Evolutionary conservation across 2,113 vertebrate species (phyloP).

Genomic region (Malurus alboscapulatus): DNA sequence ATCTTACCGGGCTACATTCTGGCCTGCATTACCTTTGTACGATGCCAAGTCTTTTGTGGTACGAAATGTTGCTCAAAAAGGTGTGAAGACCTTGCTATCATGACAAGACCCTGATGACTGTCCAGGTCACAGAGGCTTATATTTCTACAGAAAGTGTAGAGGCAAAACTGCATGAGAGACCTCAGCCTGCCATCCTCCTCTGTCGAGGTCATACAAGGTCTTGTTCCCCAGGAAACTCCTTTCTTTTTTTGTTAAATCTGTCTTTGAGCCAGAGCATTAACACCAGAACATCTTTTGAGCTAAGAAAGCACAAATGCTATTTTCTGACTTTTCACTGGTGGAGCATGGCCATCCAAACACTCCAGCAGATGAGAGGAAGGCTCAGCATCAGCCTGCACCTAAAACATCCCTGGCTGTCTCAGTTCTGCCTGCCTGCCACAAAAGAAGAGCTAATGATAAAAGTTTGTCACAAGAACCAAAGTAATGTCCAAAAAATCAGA

Average conservation of each 20-base stretch:
- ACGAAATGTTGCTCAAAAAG: not conserved
- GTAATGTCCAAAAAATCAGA: not conserved
- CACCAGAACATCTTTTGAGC: not conserved
- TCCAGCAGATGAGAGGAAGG: not conserved
- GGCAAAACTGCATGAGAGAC: not conserved
- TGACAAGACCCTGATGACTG: not conserved
- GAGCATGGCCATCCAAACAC: not conserved
- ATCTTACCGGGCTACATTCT: not conserved
- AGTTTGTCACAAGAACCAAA: not conserved
- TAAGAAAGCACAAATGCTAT: not conserved
- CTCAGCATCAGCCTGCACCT: not conserved
- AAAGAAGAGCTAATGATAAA: not conserved
- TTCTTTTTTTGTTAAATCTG: not conserved
- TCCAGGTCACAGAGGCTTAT: not conserved
- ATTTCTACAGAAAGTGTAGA: not conserved
- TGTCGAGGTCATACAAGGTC: not conserved
- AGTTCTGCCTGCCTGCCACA: not conserved
- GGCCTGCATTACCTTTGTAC: not conserved
- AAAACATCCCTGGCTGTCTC: not conserved
- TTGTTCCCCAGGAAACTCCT: not conserved
- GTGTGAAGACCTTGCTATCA: not conserved
- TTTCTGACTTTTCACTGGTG: not conserved
- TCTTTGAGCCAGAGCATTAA: not conserved
- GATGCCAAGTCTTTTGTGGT: not conserved
- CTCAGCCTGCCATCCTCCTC: not conserved